Conservation (phyloP, 23 tunicate species). For the Phallusia fumigata region DNA sequence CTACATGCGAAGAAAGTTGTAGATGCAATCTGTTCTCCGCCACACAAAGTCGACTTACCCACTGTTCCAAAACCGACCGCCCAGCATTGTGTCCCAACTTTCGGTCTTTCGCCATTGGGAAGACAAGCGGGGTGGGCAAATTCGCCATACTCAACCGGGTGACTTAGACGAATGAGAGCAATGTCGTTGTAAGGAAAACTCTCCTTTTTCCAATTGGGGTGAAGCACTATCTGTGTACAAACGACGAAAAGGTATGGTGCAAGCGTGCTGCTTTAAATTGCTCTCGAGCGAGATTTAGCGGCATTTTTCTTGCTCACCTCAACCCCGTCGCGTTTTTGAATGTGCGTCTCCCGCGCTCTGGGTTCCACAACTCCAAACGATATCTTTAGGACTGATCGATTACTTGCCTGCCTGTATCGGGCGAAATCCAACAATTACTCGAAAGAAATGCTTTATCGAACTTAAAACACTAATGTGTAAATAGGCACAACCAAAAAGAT, state of each 20-base stretch:
- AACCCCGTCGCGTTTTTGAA: conserved; percentile 18
- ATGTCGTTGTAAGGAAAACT: conserved; percentile 61
- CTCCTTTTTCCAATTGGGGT: conserved; percentile 45
- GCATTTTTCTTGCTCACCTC: background rate
- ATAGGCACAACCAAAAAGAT: no score
- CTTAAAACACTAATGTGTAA: no score
- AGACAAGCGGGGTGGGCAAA: conserved; percentile 38
- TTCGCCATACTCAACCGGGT: conserved; percentile 23
- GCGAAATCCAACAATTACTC: no score
- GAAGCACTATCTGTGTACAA: conserved; percentile 28
- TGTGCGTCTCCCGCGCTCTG: background rate
- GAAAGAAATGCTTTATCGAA: no score
- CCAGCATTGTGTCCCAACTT: conserved; percentile 44
- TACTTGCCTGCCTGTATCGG: background rate
- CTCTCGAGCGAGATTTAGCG: background rate
- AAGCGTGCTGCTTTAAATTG: background rate
- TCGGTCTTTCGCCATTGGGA: conserved; percentile 63
- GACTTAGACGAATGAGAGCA: conserved; percentile 36
- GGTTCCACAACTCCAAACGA: background rate
- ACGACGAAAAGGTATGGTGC: no score
- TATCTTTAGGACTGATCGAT: background rate
- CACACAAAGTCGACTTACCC: no score
- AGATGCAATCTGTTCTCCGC: background rate
- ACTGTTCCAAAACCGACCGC: conserved; percentile 66
- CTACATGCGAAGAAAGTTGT: background rate